Evolutionary conservation across 92 coral and sea anemone genomes (phyloP), one percentile per base, ranked within the genome.

Genomic region (Palythoa grandis): DNA sequence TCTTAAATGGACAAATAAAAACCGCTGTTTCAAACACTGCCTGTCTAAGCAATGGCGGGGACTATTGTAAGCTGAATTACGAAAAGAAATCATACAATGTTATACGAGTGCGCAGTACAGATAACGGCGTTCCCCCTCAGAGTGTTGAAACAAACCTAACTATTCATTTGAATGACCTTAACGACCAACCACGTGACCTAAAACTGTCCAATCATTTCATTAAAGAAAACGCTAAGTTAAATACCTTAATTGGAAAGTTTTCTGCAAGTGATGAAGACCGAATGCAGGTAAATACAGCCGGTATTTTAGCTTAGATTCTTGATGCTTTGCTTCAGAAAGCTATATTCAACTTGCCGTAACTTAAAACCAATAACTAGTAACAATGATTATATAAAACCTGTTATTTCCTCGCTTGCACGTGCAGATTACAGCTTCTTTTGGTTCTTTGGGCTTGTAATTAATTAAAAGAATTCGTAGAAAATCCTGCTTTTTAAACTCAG

Each of bases 91-190:
- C 86, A 70, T 82, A 78, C 35, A 86, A 95, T 86, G 61, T 85
- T 61, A 86, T 96, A 84, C 93, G 91, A 89, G 94, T 96, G 90
- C 99, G 99, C 89, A 89, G 88, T 72, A 92, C 97, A 60, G 99
- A 96, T 63, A 90, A 92, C 65, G 99, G 99, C 5, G 60, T 76
- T n/a, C 99, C 99, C 58, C 95, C 92, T 13, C 87, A 72, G 65
- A 88, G 91, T 65, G 86, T 37, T 63, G 96, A 88, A 79, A 74
- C 87, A 70, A 83, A 77, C 74, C 39, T 96, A 40, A 87, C 91
- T 2, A 96, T 96, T 17, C 68, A 78, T n/a, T 74, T 96, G 66
- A 89, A 72, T 85, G 94, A 96, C 91, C 89, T 96, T 89, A 96
- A 96, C 74, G 99, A 96, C 90, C 86, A 87, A 72, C 99, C 99